Evolutionary conservation across 2,113 vertebrate genomes (phyloP).

Genomic region (Azemiops feae): DNA sequence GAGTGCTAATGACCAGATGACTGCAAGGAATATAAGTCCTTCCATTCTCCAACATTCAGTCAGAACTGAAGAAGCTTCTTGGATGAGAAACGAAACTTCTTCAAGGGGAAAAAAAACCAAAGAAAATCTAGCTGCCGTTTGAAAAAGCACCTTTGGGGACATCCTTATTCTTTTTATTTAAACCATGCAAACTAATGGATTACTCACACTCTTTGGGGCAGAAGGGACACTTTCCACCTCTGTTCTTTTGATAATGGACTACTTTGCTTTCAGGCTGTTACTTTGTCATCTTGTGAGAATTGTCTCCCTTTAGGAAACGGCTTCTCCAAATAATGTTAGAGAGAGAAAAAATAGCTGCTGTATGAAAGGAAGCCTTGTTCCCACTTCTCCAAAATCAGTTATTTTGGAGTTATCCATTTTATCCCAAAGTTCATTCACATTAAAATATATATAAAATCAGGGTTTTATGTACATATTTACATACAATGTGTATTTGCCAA

Average conservation of each 20-base stretch:
- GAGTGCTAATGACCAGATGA: too few species aligned
- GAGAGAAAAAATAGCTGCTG: background rate
- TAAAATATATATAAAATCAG: background rate
- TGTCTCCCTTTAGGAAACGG: background rate
- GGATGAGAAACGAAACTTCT: too few species aligned
- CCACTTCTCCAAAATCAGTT: background rate
- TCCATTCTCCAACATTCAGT: too few species aligned
- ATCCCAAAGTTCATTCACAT: background rate
- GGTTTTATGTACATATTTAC: background rate
- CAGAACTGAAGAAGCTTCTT: too few species aligned
- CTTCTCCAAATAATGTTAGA: background rate
- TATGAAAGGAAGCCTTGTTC: background rate
- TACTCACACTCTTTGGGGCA: background rate
- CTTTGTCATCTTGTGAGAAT: background rate
- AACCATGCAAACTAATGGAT: background rate
- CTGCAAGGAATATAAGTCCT: too few species aligned
- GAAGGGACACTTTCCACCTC: background rate
- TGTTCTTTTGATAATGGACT: background rate
- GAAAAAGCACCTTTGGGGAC: background rate
- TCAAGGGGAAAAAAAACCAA: too few species aligned
- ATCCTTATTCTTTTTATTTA: background rate
- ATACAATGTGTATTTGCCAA: background rate
- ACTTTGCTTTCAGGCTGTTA: background rate
- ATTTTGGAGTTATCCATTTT: background rate
- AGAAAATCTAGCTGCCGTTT: too few species aligned